Evolutionary conservation across 2,888 invertebrate species (phyloP), one percentile per base, ranked within the genome.

Genomic region (Idaea aversata): DNA sequence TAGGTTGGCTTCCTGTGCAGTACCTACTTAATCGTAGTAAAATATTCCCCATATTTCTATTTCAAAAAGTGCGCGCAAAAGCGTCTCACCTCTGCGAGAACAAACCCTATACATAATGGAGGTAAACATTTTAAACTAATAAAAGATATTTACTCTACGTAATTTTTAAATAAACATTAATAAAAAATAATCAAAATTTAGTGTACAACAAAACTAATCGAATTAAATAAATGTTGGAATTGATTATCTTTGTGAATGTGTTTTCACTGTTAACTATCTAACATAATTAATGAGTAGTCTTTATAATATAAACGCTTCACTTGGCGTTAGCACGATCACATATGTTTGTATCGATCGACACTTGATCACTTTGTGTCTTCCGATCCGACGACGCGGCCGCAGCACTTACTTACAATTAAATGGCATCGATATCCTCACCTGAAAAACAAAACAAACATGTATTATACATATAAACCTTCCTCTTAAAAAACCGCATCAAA

Each of bases 371-470:
- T 80, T 80, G 76, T 76, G 79, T 82, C 80, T 78, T 78, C 80
- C 82, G 78, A 80, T 83, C 85, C 85, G 82, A 85, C 88, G 80
- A 84, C 87, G 80, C 88, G 87, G 86, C 83, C 88, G 84, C 84
- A 79, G 85, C 85, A 47, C 47, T 86, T 90, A 87, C 90, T 91
- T 90, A 92, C 58, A 86, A 85, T 88, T 91, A 93, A 90, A 92
- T 93, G 92, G 92, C 92, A 93, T 91, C 91, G 84, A 87, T 82
- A 85, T 90, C 88, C 86, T 88, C 90, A 91, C 87, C 92, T 92
- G 90, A 64, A 91, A 85, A 13, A 10, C 34, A 63, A 47, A 15
- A 59, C 25, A 25, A 25, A 25, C 25, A n/a, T n/a, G n/a, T n/a
- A n/a, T n/a, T n/a, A n/a, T n/a, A n/a, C n/a, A n/a, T n/a, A n/a